A percentile compares a stretch with the other conserved stretches of the same genome.
phyloP scores from a whole-genome alignment of 2,888 invertebrate genomes.

The Nineta flava region DNA sequence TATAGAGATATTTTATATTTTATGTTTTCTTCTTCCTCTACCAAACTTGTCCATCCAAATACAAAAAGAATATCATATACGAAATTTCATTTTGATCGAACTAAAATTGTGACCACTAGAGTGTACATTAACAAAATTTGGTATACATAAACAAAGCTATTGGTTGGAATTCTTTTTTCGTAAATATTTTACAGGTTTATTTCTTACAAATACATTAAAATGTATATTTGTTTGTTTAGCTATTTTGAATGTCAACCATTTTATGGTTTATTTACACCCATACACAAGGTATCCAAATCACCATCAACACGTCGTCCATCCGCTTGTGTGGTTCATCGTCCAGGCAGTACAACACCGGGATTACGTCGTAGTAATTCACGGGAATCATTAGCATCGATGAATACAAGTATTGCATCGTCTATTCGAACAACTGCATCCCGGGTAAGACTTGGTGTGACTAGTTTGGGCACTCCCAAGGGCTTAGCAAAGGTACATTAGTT shows the following conservation, averaged over 20 bases:
- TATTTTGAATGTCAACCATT: constrained; percentile 87
- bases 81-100: no score
- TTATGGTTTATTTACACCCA: constrained; percentile 86
- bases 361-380: constrained; percentile 64
- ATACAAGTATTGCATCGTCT: constrained; percentile 24
- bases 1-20: no score
- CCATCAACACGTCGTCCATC: constrained; percentile 55
- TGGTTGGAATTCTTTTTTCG: no score
- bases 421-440: constrained; percentile 49
- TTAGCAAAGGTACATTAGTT: constrained; percentile 21
- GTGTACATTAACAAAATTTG: no score
- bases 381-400: constrained; percentile 58
- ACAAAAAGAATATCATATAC: no score
- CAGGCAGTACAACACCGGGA: constrained; percentile 36
- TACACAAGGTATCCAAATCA: constrained; percentile 75
- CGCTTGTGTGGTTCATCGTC: constrained; percentile 45
- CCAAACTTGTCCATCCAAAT: no score
- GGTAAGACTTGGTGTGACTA: constrained; percentile 64
- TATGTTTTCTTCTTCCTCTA: no score
- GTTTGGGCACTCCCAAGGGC: constrained; percentile 45
- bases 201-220: no score
- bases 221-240: constrained; percentile 33
- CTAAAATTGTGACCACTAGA: no score
- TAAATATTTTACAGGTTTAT: no score
- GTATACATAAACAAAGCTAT: no score